Percentiles rank a stretch among this genome's conserved stretches.
Evolutionary conservation across 2,888 invertebrate genomes (phyloP).

Genomic region (Phaedon cochleariae): DNA sequence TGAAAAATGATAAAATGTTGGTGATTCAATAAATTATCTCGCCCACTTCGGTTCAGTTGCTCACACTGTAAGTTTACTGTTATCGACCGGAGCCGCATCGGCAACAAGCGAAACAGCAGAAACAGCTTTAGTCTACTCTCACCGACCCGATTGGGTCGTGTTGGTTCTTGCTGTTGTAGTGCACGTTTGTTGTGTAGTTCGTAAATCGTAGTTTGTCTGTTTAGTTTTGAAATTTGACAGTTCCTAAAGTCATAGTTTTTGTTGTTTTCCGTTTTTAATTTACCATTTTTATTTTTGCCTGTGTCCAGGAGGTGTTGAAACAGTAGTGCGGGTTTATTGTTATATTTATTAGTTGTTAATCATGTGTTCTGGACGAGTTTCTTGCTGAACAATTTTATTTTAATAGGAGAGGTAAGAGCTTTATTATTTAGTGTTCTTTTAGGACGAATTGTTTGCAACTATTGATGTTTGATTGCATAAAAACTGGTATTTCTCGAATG

Average conservation of each 20-base stretch:
- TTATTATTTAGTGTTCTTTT: too few species aligned
- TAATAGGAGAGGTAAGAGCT: neutral
- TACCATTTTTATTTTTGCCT: neutral
- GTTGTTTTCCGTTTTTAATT: neutral
- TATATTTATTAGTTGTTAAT: neutral
- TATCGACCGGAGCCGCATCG: neutral
- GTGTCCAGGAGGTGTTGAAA: neutral
- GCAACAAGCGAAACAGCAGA: neutral
- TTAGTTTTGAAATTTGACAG: conserved; percentile 2
- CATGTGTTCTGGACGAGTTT: neutral
- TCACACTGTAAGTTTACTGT: neutral
- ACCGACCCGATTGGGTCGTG: neutral
- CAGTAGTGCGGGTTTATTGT: neutral
- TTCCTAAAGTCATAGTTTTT: neutral
- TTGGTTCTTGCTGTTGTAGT: neutral
- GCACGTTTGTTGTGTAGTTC: neutral
- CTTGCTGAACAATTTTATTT: neutral
- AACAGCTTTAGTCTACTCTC: neutral
- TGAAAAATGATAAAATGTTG: neutral
- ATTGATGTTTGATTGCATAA: too few species aligned
- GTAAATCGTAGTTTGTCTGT: neutral
- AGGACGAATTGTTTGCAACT: too few species aligned
- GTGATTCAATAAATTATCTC: too few species aligned
- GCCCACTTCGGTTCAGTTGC: neutral
- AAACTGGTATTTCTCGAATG: too few species aligned